Conservation (phyloP, 1,140 invertebrate species). For the Papilio machaon region DNA sequence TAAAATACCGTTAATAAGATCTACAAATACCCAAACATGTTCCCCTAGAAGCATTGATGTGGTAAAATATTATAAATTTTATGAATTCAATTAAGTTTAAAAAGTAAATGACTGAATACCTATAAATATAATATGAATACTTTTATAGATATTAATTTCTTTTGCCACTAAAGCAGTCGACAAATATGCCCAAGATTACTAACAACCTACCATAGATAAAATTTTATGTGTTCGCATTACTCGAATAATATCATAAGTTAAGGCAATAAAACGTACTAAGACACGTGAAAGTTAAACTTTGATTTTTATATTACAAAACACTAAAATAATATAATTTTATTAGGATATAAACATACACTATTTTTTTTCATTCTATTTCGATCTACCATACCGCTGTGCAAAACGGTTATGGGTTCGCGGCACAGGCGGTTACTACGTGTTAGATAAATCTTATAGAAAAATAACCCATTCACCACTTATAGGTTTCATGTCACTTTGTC, state of each 20-base stretch:
- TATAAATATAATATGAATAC: conserved; percentile 1
- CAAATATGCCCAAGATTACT: conserved; percentile 13
- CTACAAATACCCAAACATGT: no score
- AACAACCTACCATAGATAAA: conserved; percentile 31
- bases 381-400: no score
- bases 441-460: no score
- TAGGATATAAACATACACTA: background rate
- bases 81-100: background rate
- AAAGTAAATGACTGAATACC: background rate
- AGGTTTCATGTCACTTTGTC: no score
- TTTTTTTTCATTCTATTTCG: no score
- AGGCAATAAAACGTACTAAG: background rate
- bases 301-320: background rate
- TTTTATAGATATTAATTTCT: conserved; percentile 1
- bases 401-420: background rate
- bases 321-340: background rate
- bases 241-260: conserved; percentile 10
- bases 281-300: background rate
- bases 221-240: conserved; percentile 38
- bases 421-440: no score
- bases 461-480: no score
- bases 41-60: no score
- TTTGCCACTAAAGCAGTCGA: conserved; percentile 4
- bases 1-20: no score
- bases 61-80: background rate